Percentiles rank a stretch among this genome's conserved stretches.
Conservation (phyloP, 2,797 vertebrate genomes). For the Sitta carolinensis region DNA sequence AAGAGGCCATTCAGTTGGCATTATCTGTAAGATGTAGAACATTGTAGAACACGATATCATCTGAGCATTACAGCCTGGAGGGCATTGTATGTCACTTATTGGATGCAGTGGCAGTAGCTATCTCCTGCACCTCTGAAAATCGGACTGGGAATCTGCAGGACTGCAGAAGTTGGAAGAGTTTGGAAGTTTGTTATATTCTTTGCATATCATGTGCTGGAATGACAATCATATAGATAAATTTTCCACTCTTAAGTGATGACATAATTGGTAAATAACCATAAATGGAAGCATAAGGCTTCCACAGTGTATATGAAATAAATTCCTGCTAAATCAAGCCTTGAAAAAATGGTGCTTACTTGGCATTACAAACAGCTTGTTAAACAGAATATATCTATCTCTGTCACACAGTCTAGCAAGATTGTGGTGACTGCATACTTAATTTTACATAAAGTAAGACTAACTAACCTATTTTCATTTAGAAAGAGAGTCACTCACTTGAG, state of each 20-base stretch:
- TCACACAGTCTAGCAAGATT: neutral
- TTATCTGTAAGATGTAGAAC: neutral
- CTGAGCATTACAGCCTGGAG: neutral
- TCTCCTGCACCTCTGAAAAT: neutral
- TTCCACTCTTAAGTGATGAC: neutral
- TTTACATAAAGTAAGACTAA: neutral
- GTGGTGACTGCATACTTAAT: neutral
- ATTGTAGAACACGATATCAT: neutral
- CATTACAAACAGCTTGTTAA: neutral
- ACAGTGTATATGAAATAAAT: neutral
- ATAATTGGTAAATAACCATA: constrained; percentile 22
- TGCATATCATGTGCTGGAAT: neutral
- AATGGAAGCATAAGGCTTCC: constrained; percentile 49
- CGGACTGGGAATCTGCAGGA: neutral
- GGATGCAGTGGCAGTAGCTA: neutral
- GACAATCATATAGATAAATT: neutral
- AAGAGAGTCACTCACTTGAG: neutral
- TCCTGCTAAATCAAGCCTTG: constrained; percentile 50
- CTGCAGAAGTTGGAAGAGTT: neutral
- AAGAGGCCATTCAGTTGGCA: neutral
- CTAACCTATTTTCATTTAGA: constrained; percentile 20
- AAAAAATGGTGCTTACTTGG: constrained; percentile 22
- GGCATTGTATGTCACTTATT: neutral
- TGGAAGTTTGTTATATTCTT: neutral
- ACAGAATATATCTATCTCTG: neutral